Evolutionary conservation across 2,113 vertebrate species (phyloP).

Genomic region (Collichthys lucidus): DNA sequence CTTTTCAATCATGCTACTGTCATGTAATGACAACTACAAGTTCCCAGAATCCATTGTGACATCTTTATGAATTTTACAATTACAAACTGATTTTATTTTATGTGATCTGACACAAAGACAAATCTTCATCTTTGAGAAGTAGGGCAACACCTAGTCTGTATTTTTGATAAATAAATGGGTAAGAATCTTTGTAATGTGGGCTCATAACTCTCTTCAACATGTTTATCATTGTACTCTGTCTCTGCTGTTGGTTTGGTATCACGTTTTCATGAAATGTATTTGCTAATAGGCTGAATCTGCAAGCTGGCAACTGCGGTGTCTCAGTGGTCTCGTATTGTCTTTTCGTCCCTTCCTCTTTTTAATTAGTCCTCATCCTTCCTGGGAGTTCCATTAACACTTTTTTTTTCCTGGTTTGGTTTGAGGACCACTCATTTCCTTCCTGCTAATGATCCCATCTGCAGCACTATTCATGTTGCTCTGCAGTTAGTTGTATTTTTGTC

Average conservation of each 20-base stretch:
- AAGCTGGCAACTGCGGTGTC: neutral
- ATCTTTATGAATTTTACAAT: neutral
- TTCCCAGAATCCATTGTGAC: too few species aligned
- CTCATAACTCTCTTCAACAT: too few species aligned
- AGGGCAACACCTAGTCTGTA: too few species aligned
- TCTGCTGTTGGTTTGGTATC: neutral
- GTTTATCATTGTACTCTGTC: neutral
- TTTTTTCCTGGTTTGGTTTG: conserved; percentile 32
- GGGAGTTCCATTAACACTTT: conserved; percentile 36
- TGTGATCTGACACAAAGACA: too few species aligned
- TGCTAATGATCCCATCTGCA: conserved; percentile 16
- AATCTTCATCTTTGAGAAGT: too few species aligned
- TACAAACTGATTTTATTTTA: too few species aligned
- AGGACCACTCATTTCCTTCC: conserved; percentile 31
- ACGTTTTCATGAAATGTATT: neutral
- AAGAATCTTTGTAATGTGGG: too few species aligned
- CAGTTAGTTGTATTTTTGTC: neutral
- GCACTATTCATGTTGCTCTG: conserved; percentile 3
- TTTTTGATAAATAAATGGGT: too few species aligned
- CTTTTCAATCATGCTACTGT: too few species aligned
- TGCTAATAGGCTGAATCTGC: conserved; percentile 21
- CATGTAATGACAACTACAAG: too few species aligned
- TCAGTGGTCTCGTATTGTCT: conserved; percentile 7
- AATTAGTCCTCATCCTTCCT: conserved; percentile 9
- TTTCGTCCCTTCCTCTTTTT: conserved; percentile 10